A percentile compares a stretch with the other conserved stretches of the same genome.
phyloP scores from a whole-genome alignment of 2,888 invertebrate genomes.

The Tyria jacobaeae region DNA sequence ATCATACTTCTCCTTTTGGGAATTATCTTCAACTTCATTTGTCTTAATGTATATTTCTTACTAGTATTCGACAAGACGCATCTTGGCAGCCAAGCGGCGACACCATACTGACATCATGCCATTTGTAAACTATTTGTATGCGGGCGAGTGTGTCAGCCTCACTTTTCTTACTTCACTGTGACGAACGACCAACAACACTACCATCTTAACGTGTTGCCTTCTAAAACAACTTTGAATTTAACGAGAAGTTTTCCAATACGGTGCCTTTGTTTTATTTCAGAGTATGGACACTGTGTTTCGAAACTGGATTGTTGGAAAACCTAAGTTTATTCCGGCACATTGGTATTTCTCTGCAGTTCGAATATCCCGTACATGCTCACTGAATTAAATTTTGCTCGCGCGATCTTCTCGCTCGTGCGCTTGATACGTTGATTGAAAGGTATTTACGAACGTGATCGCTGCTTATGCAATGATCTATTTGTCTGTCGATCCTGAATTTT shows the following conservation, averaged over 20 bases:
- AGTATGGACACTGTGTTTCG: slow-evolving; percentile 31
- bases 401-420: slow-evolving; percentile 58
- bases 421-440: slow-evolving; percentile 75
- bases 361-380: slow-evolving; percentile 64
- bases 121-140: slow-evolving; percentile 88
- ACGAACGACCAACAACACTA: slow-evolving; percentile 67
- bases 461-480: slow-evolving; percentile 47
- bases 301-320: slow-evolving; percentile 38
- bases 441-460: slow-evolving; percentile 66
- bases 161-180: slow-evolving; percentile 83
- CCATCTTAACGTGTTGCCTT: slow-evolving; percentile 59
- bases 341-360: slow-evolving; percentile 67
- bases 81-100: slow-evolving; percentile 48
- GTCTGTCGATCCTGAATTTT: slow-evolving; percentile 33
- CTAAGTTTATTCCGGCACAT: slow-evolving; percentile 58
- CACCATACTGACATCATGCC: slow-evolving; percentile 69
- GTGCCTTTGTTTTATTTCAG: slow-evolving; percentile 37
- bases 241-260: slow-evolving; percentile 40
- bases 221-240: slow-evolving; percentile 44
- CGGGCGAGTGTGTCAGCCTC: slow-evolving; percentile 74
- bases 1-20: slow-evolving; percentile 13
- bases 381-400: slow-evolving; percentile 70
- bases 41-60: slow-evolving; percentile 32
- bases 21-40: slow-evolving; percentile 21
- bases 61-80: slow-evolving; percentile 34